Conservation (phyloP, 2,113 vertebrate species). For the Leiothrix lutea region DNA sequence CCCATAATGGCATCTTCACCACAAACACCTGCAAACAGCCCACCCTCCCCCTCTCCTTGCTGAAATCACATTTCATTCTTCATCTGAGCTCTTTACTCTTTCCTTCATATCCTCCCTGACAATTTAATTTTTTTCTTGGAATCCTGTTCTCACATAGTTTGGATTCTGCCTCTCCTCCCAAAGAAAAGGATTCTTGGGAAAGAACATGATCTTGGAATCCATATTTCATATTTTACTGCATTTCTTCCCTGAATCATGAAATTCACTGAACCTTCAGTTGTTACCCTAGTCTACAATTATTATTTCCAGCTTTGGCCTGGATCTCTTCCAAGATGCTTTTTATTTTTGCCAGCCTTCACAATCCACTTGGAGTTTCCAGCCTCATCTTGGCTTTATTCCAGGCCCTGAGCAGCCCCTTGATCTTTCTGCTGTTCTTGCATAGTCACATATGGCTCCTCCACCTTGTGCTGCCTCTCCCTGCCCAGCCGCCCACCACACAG, state of each 20-base stretch:
- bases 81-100: background rate
- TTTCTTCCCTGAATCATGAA: background rate
- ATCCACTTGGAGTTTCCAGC: background rate
- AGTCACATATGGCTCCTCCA: background rate
- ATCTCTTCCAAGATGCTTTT: background rate
- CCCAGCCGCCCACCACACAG: background rate
- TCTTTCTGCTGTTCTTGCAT: background rate
- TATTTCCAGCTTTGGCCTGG: background rate
- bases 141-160: background rate
- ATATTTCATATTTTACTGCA: background rate
- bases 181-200: background rate
- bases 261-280: background rate
- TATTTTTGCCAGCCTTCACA: background rate
- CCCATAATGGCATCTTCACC: background rate
- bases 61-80: background rate
- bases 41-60: background rate
- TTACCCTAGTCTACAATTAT: background rate
- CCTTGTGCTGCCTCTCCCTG: rapidly evolving
- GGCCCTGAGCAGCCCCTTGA: background rate
- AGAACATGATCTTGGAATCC: background rate
- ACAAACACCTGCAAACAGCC: background rate
- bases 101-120: background rate
- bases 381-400: background rate
- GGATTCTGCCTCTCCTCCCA: background rate
- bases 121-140: background rate